Conservation (phyloP, 2,113 vertebrate species). For the Corythaixoides concolor region DNA sequence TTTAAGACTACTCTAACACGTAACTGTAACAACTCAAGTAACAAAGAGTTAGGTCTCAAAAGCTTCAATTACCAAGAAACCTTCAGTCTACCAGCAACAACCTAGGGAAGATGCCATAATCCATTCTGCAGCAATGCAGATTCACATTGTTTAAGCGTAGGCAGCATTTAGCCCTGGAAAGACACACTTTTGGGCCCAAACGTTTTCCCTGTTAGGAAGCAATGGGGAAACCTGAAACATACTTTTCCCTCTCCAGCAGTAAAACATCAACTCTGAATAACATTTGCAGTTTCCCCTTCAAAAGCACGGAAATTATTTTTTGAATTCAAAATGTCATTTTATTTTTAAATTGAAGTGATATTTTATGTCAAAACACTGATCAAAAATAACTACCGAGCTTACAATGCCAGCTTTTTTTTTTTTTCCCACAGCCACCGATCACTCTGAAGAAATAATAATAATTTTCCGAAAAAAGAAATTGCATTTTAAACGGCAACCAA, state of each 20-base stretch:
- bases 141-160: fast-evolving
- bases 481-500: background rate
- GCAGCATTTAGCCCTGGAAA: background rate
- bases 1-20: background rate
- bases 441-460: background rate
- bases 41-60: background rate
- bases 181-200: background rate
- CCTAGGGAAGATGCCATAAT: background rate
- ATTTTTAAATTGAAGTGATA: constrained; percentile 52
- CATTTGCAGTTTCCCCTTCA: background rate
- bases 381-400: constrained; percentile 14
- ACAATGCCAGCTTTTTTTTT: background rate
- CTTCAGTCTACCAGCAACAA: background rate
- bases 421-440: background rate
- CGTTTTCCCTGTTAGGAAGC: background rate
- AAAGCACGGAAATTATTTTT: background rate
- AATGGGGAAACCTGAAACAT: background rate
- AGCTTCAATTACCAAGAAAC: background rate
- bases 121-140: background rate
- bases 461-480: background rate
- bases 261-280: background rate
- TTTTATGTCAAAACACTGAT: constrained; percentile 34
- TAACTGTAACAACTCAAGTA: background rate
- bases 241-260: background rate
- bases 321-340: constrained; percentile 37